Evolutionary conservation across 2,888 invertebrate genomes (phyloP).

Genomic region (Eupeodes luniger): DNA sequence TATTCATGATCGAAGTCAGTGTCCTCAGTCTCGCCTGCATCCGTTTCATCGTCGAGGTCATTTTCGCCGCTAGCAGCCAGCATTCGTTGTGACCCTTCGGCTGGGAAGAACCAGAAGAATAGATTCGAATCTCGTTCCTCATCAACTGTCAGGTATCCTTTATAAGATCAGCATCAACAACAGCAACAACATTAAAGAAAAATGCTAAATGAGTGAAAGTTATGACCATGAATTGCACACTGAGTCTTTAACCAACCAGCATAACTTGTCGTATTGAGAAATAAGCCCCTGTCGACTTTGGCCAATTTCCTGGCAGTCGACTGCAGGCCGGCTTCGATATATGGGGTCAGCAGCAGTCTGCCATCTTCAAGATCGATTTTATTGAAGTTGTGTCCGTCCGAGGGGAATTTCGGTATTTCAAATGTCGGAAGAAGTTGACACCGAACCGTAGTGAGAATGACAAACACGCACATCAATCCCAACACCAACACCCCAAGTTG

Average conservation of each 20-base stretch:
- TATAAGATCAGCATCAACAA: not conserved
- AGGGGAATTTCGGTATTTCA: constrained; percentile 67
- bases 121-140: constrained; percentile 89
- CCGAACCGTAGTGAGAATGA: constrained; percentile 3
- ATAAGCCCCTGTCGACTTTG: constrained; percentile 80
- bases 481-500: constrained; percentile 32
- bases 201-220: constrained; percentile 47
- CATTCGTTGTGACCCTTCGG: constrained; percentile 81
- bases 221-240: constrained; percentile 31
- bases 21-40: constrained; percentile 84
- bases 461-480: constrained; percentile 32
- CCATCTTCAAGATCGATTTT: constrained; percentile 70
- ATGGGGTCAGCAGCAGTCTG: constrained; percentile 83
- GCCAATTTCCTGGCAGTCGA: constrained; percentile 76
- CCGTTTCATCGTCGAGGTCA: constrained; percentile 79
- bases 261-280: constrained; percentile 84
- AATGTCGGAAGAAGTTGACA: constrained; percentile 76
- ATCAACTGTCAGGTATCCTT: constrained; percentile 88
- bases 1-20: constrained; percentile 79
- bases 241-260: constrained; percentile 82
- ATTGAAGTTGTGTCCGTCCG: constrained; percentile 52
- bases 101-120: constrained; percentile 94
- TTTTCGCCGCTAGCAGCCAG: constrained; percentile 84
- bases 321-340: constrained; percentile 80
- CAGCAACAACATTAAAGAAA: not conserved